Conservation (phyloP, 2,113 vertebrate species). For the Manacus vitellinus region DNA sequence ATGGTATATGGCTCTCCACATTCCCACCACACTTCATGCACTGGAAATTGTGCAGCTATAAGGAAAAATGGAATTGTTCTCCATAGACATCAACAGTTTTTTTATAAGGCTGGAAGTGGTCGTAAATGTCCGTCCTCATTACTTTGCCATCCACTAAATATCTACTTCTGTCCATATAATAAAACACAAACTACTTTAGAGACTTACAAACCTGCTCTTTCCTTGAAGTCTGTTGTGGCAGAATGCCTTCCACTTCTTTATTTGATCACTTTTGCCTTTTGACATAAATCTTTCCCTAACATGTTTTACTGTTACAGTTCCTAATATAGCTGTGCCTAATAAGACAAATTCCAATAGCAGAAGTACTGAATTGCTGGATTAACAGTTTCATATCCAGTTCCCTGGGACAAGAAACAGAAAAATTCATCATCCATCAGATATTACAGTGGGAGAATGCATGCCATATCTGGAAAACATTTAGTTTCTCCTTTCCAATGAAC, state of each 20-base stretch:
- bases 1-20: neutral
- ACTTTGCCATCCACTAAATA: neutral
- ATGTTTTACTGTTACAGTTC: neutral
- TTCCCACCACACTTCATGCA: neutral
- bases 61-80: neutral
- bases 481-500: neutral
- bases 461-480: neutral
- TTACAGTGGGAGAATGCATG: neutral
- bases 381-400: neutral
- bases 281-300: neutral
- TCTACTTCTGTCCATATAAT: neutral
- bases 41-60: neutral
- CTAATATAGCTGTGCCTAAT: slow-evolving; percentile 39
- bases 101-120: neutral
- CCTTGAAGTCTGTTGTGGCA: neutral
- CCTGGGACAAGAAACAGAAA: neutral
- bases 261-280: slow-evolving; percentile 48
- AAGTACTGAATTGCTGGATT: neutral
- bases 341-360: slow-evolving; percentile 11
- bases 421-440: neutral
- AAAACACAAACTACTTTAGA: neutral
- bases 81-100: neutral
- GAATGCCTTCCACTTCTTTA: neutral
- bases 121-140: neutral
- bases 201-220: neutral